These are phyloP conservation scores for Oscheius sp. DNA, from an alignment of 1,140 invertebrate species.

Conservation along the genomic window DNA sequence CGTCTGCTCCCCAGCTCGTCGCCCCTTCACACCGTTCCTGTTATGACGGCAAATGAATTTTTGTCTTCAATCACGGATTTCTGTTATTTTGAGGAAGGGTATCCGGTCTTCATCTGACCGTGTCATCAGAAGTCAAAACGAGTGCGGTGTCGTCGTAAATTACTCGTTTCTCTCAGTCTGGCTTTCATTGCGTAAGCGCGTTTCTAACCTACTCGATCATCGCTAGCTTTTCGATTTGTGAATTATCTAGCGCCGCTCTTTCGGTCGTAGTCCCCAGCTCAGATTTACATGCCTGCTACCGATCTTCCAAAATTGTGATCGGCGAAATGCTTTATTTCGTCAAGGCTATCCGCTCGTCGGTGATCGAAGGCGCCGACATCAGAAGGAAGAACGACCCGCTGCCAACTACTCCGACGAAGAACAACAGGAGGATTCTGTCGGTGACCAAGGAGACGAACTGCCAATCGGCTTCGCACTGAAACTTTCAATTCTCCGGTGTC, in stretches of 20 bases:
- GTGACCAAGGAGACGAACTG: conserved; percentile 99
- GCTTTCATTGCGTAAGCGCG: no score
- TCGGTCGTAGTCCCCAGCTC: no score
- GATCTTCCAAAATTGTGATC: neutral
- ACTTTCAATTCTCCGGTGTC: conserved; percentile 31
- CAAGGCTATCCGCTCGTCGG: conserved; percentile 41
- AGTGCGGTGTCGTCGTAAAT: no score
- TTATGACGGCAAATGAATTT: neutral
- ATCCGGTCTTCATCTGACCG: no score
- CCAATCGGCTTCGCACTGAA: conserved; percentile 94
- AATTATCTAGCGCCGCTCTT: no score
- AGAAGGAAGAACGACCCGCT: conserved; percentile 87
- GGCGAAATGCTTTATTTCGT: neutral
- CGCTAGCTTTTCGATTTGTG: no score
- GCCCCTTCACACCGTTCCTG: no score
- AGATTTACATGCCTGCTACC: no score
- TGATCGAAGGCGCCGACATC: conserved; percentile 76
- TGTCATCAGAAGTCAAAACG: no score
- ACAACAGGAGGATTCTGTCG: conserved; percentile 89
- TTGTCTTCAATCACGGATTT: neutral
- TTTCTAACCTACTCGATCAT: no score
- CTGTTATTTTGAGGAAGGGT: neutral
- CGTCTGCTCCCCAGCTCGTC: neutral
- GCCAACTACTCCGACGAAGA: conserved; percentile 93
- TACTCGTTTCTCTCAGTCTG: no score